Evolutionary conservation across 2,888 invertebrate species (phyloP).

Genomic region (Tricholauxania praeusta): DNA sequence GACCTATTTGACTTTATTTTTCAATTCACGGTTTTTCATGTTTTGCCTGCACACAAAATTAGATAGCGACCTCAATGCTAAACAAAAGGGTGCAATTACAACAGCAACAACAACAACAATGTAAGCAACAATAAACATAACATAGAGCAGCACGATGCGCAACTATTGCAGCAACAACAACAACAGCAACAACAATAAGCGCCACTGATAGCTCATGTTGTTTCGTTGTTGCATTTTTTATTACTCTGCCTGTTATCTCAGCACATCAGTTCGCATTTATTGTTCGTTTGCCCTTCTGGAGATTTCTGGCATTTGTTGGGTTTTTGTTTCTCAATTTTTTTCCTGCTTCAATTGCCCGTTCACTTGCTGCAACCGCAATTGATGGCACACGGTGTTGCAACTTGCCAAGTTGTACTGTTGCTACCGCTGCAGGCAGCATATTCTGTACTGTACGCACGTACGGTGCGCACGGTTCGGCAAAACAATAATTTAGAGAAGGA

Average conservation of each 20-base stretch:
- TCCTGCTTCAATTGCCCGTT: conserved; percentile 3
- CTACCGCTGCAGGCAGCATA: too few species aligned
- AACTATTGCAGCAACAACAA: neutral
- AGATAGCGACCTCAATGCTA: conserved; percentile 19
- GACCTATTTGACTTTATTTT: too few species aligned
- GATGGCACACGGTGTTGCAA: neutral
- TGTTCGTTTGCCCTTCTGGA: neutral
- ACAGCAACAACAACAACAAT: conserved; percentile 25
- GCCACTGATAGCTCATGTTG: conserved; percentile 12
- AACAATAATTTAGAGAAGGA: too few species aligned
- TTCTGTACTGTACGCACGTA: too few species aligned
- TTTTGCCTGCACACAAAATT: conserved; percentile 25
- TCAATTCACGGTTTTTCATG: neutral
- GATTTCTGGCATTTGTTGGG: neutral
- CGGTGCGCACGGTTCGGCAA: too few species aligned
- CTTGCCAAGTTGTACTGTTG: too few species aligned
- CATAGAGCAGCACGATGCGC: too few species aligned
- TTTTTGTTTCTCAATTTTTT: neutral
- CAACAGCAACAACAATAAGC: conserved; percentile 17
- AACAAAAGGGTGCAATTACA: conserved; percentile 26
- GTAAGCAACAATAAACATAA: neutral
- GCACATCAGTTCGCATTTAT: conserved; percentile 24
- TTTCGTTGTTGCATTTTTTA: neutral
- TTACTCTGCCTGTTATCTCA: conserved; percentile 33
- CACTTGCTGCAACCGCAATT: conserved; percentile 17